Evolutionary conservation across 1,140 invertebrate genomes (phyloP), one percentile per base, ranked within the genome.

Genomic region (Brachionus koreanus): DNA sequence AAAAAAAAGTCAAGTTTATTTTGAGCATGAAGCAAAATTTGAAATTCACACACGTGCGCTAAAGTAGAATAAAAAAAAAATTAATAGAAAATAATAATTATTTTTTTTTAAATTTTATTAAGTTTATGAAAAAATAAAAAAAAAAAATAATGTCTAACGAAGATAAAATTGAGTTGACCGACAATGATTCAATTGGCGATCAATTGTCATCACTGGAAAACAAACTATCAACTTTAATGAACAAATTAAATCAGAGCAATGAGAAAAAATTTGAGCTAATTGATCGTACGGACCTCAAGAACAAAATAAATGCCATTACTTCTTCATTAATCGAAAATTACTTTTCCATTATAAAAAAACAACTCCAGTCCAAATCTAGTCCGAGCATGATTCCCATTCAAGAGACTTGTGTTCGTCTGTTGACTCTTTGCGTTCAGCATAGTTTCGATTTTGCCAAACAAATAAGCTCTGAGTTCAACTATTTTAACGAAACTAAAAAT

Each of bases 401-500:
- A 49, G n/a, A 61, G 39, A 65, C 76, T 37, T 61, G 49, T 39
- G 61, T 79, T 13, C 46, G 61, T 10, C n/a, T 79, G n/a, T 61
- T 79, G 29, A 42, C 49, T 5, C 10, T 79, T 16, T 79, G 46
- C 25, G 29, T 61, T 5, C 46, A 79, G 12, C 76, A 79, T 7
- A 35, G 5, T 13, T 79, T 61, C 37, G 76, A 79, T 33, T 16
- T 39, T 39, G 76, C 76, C 46, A 79, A 79, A 63, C 76, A 65
- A 65, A 79, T 79, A 9, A 43, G 35, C 49, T 37, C 49, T 25
- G 76, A 79, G 37, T 79, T 79, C 39, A 43, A 79, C 23, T 79
- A 79, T 61, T 79, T 79, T 25, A 79, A 79, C 33, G 46, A 61
- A 9, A 57, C 49, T 7, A 79, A 79, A 65, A 79, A 57, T 79